Conservation (phyloP, 2,888 invertebrate species). For the Rosalia funebris region DNA sequence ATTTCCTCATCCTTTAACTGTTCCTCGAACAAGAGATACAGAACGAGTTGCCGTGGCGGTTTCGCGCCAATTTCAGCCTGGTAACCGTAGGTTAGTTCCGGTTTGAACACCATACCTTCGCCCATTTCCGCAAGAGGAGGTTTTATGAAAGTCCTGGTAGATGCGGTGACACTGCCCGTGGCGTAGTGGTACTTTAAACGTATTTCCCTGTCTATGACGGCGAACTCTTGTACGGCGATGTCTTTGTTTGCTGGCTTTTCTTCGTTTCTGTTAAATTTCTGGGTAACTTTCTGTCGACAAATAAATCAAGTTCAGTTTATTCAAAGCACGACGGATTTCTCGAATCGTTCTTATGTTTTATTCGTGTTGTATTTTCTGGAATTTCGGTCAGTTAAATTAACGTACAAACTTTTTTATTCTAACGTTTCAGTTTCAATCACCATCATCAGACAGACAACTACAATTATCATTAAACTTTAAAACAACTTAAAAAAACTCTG, state of each 20-base stretch:
- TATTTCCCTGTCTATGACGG: constrained; percentile 70
- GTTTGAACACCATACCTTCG: constrained; percentile 61
- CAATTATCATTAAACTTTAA: no score
- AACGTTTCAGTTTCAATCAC: no score
- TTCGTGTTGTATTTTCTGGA: no score
- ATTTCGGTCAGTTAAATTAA: no score
- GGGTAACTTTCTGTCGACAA: constrained; percentile 11
- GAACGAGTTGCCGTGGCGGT: constrained; percentile 70
- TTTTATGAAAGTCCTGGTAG: constrained; percentile 73
- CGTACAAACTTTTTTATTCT: no score
- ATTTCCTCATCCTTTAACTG: constrained; percentile 73
- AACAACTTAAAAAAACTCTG: no score
- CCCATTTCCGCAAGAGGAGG: constrained; percentile 78
- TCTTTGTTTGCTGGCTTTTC: constrained; percentile 70
- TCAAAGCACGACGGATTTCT: no score
- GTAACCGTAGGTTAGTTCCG: constrained; percentile 73
- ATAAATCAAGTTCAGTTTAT: not conserved
- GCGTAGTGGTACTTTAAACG: constrained; percentile 73
- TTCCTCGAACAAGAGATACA: constrained; percentile 72
- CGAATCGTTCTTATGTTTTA: no score
- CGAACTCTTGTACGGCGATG: constrained; percentile 74
- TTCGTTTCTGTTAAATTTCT: constrained; percentile 70
- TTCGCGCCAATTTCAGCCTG: constrained; percentile 73
- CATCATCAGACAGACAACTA: no score
- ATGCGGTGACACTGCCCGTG: constrained; percentile 70